Evolutionary conservation across 2,888 invertebrate genomes (phyloP), one percentile per base, ranked within the genome.

Genomic region (Penaeus monodon): DNA sequence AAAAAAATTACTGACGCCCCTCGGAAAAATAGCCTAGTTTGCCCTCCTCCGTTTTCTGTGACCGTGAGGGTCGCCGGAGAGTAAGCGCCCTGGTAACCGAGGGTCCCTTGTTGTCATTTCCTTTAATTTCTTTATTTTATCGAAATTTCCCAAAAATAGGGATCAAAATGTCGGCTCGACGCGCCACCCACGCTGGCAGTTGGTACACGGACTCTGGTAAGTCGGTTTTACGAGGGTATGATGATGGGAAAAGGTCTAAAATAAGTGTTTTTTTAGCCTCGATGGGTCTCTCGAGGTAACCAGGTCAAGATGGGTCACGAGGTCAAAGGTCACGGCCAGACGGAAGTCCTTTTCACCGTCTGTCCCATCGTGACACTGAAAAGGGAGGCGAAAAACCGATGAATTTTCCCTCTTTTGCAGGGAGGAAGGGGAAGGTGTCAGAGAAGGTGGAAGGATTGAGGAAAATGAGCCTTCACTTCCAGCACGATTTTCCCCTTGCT

Each of bases 161-260:
- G 73, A 80, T 88, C 80, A 88, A 88, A 84, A 88, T 88, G 88
- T 88, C 88, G 76, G 88, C 84, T 68, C 84, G 88, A 38, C 80
- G 88, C 68, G 97, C 98, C 91, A 95, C 96, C 91, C 98, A 98
- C 93, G 96, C 98, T 92, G 98, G 98, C 91, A 98, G 97, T 93
- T 98, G 98, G 98, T 98, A 98, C 92, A 95, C 96, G 66, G 96
- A 96, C 92, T 96, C 96, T 92, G 96, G 98, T 97, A 94, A 93
- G 94, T 38, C 44, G 57, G 3, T 17, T n/a, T 22, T 20, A 33
- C 49, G 22, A 81, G 27, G 24, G 6, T 70, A 27, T n/a, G 65
- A 38, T 22, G 24, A 29, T 24, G 14, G 73, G 63, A 57, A 57
- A 57, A 3, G 57, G 57, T 57, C 57, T 57, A 57, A 57, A 57